phyloP scores from a whole-genome alignment of 35 echinoderm and acorn worm genomes.

The Amphiura filiformis region DNA sequence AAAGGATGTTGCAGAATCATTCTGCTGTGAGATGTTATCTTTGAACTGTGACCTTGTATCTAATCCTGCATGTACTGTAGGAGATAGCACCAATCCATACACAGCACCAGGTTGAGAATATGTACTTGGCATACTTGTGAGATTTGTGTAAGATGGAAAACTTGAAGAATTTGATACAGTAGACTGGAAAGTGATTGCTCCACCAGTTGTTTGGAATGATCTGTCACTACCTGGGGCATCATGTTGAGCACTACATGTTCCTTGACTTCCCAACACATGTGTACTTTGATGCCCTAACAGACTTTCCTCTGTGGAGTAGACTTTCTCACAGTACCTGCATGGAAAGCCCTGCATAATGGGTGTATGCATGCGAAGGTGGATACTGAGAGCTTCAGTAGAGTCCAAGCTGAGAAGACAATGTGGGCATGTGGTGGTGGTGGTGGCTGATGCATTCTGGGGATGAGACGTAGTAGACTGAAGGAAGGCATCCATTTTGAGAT shows the following conservation, averaged over 20 bases:
- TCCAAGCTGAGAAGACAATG: too few species aligned
- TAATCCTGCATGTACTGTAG: too few species aligned
- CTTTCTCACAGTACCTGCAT: not conserved
- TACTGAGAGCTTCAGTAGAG: too few species aligned
- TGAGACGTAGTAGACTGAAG: too few species aligned
- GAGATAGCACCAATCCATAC: too few species aligned
- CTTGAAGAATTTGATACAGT: not conserved
- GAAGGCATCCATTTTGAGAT: too few species aligned
- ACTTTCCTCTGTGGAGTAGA: not conserved
- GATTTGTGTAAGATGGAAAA: not conserved
- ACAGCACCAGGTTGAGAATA: too few species aligned
- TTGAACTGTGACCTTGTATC: too few species aligned
- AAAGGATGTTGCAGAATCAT: too few species aligned
- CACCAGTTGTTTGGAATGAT: not conserved
- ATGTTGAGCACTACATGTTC: not conserved
- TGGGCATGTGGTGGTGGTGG: too few species aligned
- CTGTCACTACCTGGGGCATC: not conserved
- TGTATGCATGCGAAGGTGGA: not conserved
- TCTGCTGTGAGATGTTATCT: too few species aligned
- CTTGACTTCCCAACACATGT: not conserved
- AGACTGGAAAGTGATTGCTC: not conserved
- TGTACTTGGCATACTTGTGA: not conserved
- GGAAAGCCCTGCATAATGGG: not conserved
- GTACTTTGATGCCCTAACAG: not conserved
- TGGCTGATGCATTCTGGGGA: too few species aligned